Evolutionary conservation across 2,888 invertebrate species (phyloP).

Genomic region (Balanococcus diminutus): DNA sequence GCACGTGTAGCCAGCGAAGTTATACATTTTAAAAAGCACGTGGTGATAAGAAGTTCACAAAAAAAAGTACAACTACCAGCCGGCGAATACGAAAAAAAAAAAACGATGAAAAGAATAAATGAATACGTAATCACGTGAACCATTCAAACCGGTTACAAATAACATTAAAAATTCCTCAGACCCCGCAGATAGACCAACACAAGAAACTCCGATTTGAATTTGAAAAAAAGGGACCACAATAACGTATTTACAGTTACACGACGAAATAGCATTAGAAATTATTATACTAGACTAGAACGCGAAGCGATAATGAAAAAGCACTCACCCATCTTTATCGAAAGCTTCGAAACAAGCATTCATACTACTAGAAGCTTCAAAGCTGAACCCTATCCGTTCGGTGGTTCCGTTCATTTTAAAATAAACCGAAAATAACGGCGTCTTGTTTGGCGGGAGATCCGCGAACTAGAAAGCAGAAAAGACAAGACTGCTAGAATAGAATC

Average conservation of each 20-base stretch:
- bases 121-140: not conserved
- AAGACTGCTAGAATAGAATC: not conserved
- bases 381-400: not conserved
- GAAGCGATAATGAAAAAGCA: not conserved
- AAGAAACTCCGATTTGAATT: too few relatives aligned
- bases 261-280: not conserved
- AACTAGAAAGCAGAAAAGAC: not conserved
- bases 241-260: not conserved
- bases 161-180: not conserved
- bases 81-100: not conserved
- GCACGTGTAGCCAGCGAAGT: not conserved
- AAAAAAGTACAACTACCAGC: not conserved
- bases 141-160: not conserved
- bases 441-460: constrained; percentile 35
- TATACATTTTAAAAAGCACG: not conserved
- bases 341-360: constrained; percentile 93
- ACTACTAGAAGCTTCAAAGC: constrained; percentile 60
- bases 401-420: constrained; percentile 32
- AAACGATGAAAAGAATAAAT: not conserved
- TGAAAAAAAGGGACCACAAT: too few relatives aligned
- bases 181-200: too few relatives aligned
- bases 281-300: not conserved
- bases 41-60: not conserved
- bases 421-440: not conserved
- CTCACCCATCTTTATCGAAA: constrained; percentile 88